Base-by-base conservation (phyloP, 2,113 vertebrate species). In the Bujurquina vittata region DNA sequence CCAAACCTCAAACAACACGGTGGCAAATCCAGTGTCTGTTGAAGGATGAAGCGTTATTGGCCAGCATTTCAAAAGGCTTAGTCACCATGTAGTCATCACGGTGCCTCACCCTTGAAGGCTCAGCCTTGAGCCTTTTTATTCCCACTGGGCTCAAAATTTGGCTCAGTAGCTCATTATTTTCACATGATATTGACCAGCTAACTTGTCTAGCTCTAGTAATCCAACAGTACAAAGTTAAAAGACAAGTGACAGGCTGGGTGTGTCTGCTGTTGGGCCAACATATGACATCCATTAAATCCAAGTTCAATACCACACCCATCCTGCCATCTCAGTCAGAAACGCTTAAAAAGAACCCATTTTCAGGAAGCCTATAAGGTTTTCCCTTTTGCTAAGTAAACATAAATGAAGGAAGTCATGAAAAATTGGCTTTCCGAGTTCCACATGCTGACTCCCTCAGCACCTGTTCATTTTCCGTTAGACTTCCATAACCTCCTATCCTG, bases 401-500 rank as follows among this genome's bases (percentile, higher is more conserved):
- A n/a, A 33, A 43, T 14, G 15, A 14, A 52, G 60, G 33, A 79
- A 62, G 29, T 56, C 7, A 40, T 49, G 29, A 49, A 56, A 49
- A 74, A 1, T 18, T 31, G 65, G 23, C 43, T 31, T 72, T 6
- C 1, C 46, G 3, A 18, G 40, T 49, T 49, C 65, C 10, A 49
- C 7, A 14, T 29, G 23, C 40, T 29, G 37, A 37, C 0, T 62
- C 15, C 62, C 10, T 74, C 17, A 33, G 3, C 52, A 49, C 35
- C 57, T 58, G 43, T 18, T 65, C 14, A 20, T 22, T 84, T 81
- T 54, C 57, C 56, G 18, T 20, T 78, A 18, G 29, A 52, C 14
- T 11, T 74, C 4, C 55, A 5, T n/a, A 17, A 37, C 14, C 72
- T 54, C 31, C 4, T 46, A 43, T 90, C 80, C 85, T 88, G 79